Base-by-base conservation (phyloP, 2,113 vertebrate species). In the Tichodroma muraria region DNA sequence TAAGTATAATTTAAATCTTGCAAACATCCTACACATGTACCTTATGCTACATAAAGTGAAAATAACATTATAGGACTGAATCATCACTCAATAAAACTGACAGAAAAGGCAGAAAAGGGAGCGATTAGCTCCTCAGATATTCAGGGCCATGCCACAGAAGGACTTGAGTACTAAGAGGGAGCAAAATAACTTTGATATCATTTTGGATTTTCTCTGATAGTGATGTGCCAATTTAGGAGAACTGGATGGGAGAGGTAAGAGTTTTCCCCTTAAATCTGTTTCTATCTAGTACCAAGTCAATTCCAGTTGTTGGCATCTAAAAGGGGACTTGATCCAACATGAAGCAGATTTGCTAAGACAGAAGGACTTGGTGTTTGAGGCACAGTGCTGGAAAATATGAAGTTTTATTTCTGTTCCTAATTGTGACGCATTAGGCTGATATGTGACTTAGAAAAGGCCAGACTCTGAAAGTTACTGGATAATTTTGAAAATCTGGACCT, bases 1-100 rank as follows among this genome's bases (percentile, higher is more conserved):
- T 76, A 59, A 93, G 35, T 77, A 84, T 73, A 94, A 96, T 96
- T 96, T 96, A 92, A 95, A 77, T 90, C 88, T 95, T 96, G 83
- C 89, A 90, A 96, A 69, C 88, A 93, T 88, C 96, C 89, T 94
- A 95, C 91, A 81, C 88, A 72, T 44, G 54, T 89, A 90, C 88
- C 70, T 95, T 93, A 95, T 81, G 94, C 69, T 94, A 92, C 77
- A 94, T 53, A 61, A 82, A 90, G 60, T 89, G 86, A 96, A 93
- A 96, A 95, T 82, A 91, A 81, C 82, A 69, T 84, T 93, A 92
- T 60, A 69, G 80, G 84, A 92, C 52, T 95, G 95, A 97, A 85
- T 95, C 96, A 93, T 92, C 85, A 71, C 83, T 96, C 93, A 80
- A 45, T 69, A 90, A 93, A 70, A 35, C 70, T 87, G 93, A 81